These are phyloP conservation scores for Lasioglossum calceatum DNA, from an alignment of 2,888 invertebrate genomes.

Conservation along the genomic window DNA sequence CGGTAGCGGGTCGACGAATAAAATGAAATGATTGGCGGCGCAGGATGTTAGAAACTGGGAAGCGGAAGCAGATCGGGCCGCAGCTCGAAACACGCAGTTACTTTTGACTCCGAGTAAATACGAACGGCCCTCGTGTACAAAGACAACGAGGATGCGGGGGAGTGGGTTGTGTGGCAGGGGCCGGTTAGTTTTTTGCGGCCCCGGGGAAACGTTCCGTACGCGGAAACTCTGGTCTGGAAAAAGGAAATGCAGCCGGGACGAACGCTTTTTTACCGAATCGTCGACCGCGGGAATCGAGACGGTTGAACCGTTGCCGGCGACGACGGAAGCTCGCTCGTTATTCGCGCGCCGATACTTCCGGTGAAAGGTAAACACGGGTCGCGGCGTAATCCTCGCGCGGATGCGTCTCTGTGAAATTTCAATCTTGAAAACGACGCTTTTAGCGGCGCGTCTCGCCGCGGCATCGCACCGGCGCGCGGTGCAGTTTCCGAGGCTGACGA, in stretches of 20 bases:
- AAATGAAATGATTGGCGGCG: neutral
- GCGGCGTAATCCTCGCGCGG: constrained; percentile 41
- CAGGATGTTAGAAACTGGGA: neutral
- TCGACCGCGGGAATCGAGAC: constrained; percentile 8
- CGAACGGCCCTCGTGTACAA: neutral
- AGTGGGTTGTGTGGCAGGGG: neutral
- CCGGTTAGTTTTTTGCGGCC: neutral
- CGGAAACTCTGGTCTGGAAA: neutral
- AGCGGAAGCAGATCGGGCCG: neutral
- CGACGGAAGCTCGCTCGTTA: constrained; percentile 54
- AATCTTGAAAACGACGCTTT: constrained; percentile 50
- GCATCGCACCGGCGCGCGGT: neutral
- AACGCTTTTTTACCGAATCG: constrained; percentile 47
- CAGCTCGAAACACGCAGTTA: neutral
- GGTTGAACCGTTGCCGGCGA: constrained; percentile 27
- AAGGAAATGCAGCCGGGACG: neutral
- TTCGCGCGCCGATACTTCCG: constrained; percentile 62
- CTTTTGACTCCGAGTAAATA: neutral
- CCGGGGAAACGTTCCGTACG: neutral
- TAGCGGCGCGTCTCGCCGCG: neutral
- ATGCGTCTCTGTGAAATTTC: constrained; percentile 55
- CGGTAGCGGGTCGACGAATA: neutral
- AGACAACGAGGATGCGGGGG: neutral
- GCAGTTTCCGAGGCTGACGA: constrained; percentile 5
- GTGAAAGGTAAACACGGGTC: constrained; percentile 49